Base-by-base conservation (phyloP, 2,797 vertebrate genomes). In the Trachops cirrhosus region DNA sequence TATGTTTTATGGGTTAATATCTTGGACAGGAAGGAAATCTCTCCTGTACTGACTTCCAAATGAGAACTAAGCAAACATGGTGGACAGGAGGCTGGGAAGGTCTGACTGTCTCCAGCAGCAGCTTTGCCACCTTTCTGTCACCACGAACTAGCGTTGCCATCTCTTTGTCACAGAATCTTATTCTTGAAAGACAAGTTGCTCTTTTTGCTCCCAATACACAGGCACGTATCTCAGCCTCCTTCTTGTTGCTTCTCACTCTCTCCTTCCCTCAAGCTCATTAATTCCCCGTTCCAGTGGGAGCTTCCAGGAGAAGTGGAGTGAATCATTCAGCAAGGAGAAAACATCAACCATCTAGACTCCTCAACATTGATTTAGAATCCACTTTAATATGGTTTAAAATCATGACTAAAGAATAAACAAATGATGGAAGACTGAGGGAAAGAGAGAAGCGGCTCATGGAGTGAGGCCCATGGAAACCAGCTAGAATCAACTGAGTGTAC, bases 1-100 rank as follows among this genome's bases (percentile, higher is more conserved):
- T 82, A 80, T 44, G n/a, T 92, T 90, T 97, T 78, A 86, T 14
- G 86, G 80, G 79, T 73, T 96, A 39, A 57, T n/a, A 70, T 84
- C 44, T 90, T 71, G 64, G 54, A 67, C 50, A 68, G 75, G 77
- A 86, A 41, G 46, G 39, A 88, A 90, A 64, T 73, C 50, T 84
- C 86, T 29, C 29, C 12, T 37, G 18, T 48, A 62, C 12, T 93
- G 71, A 97, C 29, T 94, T 67, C 29, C 26, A 91, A 50, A 77
- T 46, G 39, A 93, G 34, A 85, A 21, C 2, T 41, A 74, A 70
- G 15, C 26, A 86, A 86, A 32, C 57, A 73, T 2, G 37, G 52
- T 74, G 18, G 48, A 32, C 34, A 41, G 67, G 73, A 87, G 48
- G 16, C 12, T 21, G 62, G 83, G 21, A 50, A 59, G 50, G 15